These are phyloP conservation scores for Chondrilla cf. caribensis DNA, from an alignment of 37 sponge, comb jelly and placozoan species.

Conservation along the genomic window DNA sequence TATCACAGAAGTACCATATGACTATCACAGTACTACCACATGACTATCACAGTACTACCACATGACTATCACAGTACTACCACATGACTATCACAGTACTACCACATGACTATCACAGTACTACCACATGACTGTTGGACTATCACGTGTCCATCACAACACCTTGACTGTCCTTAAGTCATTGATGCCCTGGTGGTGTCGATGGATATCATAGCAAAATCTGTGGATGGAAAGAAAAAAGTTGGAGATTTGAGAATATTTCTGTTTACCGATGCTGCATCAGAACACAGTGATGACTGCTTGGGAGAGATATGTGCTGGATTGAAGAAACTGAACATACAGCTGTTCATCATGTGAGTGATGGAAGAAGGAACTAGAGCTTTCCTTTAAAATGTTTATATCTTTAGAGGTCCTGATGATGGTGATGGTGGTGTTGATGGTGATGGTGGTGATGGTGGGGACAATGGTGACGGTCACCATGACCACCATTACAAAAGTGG, in stretches of 20 bases:
- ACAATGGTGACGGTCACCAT: constrained; percentile 23
- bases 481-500: constrained; percentile 21
- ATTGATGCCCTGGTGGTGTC: constrained; percentile 91
- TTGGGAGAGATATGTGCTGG: constrained; percentile 66
- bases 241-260: constrained; percentile 76
- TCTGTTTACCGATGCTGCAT: constrained; percentile 81
- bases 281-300: constrained; percentile 66
- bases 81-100: background rate
- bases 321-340: constrained; percentile 43
- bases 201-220: constrained; percentile 65
- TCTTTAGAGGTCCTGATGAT: constrained; percentile 12
- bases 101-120: background rate
- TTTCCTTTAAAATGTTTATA: no score
- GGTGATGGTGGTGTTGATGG: background rate
- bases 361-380: background rate
- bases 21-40: background rate
- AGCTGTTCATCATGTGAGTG: constrained; percentile 75
- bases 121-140: background rate
- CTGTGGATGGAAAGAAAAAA: constrained; percentile 30
- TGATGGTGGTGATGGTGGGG: constrained; percentile 53
- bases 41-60: background rate
- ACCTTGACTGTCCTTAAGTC: constrained; percentile 35
- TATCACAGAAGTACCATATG: background rate
- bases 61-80: background rate
- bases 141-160: background rate